phyloP scores from a whole-genome alignment of 2,113 vertebrate genomes.

The Crypturellus undulatus region DNA sequence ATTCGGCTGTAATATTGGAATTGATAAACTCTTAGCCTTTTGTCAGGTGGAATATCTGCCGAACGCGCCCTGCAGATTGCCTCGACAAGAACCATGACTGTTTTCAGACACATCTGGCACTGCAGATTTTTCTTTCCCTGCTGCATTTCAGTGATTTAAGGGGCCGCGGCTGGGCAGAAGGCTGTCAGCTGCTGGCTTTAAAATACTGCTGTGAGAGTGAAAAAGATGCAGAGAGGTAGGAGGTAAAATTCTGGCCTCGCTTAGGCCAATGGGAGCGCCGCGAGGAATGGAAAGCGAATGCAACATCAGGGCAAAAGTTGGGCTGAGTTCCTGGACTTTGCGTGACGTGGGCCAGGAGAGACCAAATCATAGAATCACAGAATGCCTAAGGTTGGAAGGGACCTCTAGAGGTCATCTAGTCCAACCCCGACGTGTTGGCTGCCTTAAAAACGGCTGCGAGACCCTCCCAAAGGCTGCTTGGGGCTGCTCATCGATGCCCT shows the following conservation, averaged over 20 bases:
- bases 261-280: background rate
- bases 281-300: conserved; percentile 20
- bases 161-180: conserved; percentile 48
- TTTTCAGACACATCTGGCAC: conserved; percentile 62
- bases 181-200: conserved; percentile 56
- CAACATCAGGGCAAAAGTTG: background rate
- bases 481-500: background rate
- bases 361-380: background rate
- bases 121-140: conserved; percentile 29
- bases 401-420: too few relatives aligned
- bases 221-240: conserved; percentile 55
- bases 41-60: conserved; percentile 38
- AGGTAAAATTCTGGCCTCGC: background rate
- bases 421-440: background rate
- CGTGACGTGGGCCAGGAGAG: conserved; percentile 30
- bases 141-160: conserved; percentile 60
- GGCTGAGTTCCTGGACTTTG: conserved; percentile 22
- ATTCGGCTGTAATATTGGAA: conserved; percentile 56
- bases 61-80: conserved; percentile 25
- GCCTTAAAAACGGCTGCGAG: background rate
- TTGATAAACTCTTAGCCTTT: conserved; percentile 59
- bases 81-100: conserved; percentile 31
- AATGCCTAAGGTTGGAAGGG: too few relatives aligned
- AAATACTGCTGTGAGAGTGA: conserved; percentile 27
- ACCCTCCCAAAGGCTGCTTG: conserved; percentile 37